A percentile compares a stretch with the other conserved stretches of the same genome.
Evolutionary conservation across 2,113 vertebrate genomes (phyloP).

Genomic region (Odocoileus hemionus): DNA sequence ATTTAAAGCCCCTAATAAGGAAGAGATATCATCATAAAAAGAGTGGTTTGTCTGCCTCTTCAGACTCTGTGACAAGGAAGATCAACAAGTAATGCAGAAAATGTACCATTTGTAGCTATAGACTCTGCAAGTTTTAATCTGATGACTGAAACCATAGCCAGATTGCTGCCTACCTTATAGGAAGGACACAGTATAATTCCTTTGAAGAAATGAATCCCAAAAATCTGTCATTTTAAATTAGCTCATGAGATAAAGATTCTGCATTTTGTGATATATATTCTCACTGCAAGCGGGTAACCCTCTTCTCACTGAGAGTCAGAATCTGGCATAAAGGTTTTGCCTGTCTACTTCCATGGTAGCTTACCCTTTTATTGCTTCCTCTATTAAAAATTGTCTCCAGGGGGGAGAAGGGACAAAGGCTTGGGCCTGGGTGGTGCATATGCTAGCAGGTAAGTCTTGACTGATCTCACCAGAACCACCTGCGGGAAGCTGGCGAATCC

Average conservation of each 20-base stretch:
- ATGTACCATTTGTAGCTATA: neutral
- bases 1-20: neutral
- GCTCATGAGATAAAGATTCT: neutral
- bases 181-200: neutral
- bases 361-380: neutral
- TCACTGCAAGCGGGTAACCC: neutral
- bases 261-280: neutral
- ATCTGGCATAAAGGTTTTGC: neutral
- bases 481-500: neutral
- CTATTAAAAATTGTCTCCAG: neutral
- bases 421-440: too few relatives aligned
- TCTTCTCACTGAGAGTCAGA: neutral
- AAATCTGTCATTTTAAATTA: neutral
- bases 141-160: neutral
- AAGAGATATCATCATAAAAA: neutral
- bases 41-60: neutral
- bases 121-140: neutral
- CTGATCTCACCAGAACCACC: neutral
- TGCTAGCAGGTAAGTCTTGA: neutral
- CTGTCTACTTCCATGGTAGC: neutral
- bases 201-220: neutral
- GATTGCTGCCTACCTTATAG: neutral
- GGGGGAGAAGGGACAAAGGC: neutral
- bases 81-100: neutral
- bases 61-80: neutral